Evolutionary conservation across 2,888 invertebrate genomes (phyloP).

Genomic region (Lasiommata megera): DNA sequence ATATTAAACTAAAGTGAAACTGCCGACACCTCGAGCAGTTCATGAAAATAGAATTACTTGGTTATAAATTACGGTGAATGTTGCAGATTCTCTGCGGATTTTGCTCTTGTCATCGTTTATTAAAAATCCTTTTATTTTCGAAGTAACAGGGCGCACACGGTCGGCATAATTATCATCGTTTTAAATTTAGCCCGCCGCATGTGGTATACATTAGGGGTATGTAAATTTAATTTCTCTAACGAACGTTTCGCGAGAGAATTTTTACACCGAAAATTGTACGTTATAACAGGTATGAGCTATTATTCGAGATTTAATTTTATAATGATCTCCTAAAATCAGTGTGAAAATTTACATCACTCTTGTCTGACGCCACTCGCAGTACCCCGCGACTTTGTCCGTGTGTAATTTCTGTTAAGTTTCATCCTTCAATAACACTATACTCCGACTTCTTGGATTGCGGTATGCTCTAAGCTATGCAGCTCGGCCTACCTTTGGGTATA

Average conservation of each 20-base stretch:
- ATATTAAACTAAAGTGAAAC: background rate
- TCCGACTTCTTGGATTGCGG: too few species aligned
- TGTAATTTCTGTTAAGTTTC: too few species aligned
- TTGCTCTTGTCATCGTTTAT: conserved; percentile 9
- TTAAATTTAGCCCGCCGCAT: conserved; percentile 26
- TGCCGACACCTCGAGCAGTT: background rate
- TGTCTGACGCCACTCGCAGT: background rate
- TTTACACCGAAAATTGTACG: conserved; percentile 17
- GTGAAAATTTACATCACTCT: background rate
- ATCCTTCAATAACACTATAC: too few species aligned
- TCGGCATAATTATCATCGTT: conserved; percentile 25
- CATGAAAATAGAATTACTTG: background rate
- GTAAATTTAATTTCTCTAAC: conserved; percentile 27
- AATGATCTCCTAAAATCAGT: background rate
- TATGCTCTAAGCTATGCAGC: too few species aligned
- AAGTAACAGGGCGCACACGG: conserved; percentile 9
- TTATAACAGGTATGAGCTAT: conserved; percentile 8
- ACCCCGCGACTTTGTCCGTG: too few species aligned
- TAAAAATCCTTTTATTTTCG: conserved; percentile 13
- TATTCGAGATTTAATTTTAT: background rate
- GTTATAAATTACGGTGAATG: background rate
- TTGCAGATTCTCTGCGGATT: conserved; percentile 11
- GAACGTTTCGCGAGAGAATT: conserved; percentile 20
- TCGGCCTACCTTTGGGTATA: too few species aligned
- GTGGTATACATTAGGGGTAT: conserved; percentile 26